A percentile compares a stretch with the other conserved stretches of the same genome.
phyloP scores from a whole-genome alignment of 2,888 invertebrate genomes.

The Deroplatys truncata region DNA sequence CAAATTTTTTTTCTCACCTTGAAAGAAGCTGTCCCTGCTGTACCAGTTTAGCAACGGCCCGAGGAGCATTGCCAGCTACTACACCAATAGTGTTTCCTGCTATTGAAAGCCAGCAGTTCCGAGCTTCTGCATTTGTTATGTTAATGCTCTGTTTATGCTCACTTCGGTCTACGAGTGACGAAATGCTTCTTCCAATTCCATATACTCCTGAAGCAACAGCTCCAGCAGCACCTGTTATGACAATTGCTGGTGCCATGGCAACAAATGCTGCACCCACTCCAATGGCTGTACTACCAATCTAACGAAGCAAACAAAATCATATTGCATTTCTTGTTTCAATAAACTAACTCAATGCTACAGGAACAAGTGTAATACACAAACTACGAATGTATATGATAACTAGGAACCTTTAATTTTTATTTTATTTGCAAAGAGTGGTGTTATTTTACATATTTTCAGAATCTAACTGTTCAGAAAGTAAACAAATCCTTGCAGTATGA shows the following conservation, averaged over 20 bases:
- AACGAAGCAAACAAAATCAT: background rate
- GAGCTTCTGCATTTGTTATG: slow-evolving; percentile 13
- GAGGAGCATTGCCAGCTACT: slow-evolving; percentile 13
- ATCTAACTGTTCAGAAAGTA: no score
- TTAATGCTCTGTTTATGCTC: slow-evolving; percentile 22
- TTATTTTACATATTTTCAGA: no score
- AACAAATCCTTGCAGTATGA: no score
- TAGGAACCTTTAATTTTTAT: no score
- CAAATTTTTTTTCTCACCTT: background rate
- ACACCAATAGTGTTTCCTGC: slow-evolving; percentile 17
- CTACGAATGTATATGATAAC: no score
- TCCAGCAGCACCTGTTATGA: background rate
- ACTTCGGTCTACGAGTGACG: slow-evolving; percentile 15
- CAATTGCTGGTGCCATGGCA: slow-evolving; percentile 10
- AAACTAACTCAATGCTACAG: no score
- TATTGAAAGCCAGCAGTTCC: slow-evolving; percentile 17
- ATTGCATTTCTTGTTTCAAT: no score
- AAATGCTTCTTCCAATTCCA: slow-evolving; percentile 2
- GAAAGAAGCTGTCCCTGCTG: slow-evolving; percentile 7
- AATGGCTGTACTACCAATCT: slow-evolving; percentile 12
- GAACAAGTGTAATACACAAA: no score
- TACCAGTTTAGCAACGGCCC: slow-evolving; percentile 4
- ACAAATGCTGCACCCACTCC: background rate
- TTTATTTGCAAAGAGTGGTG: no score
- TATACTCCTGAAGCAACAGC: slow-evolving; percentile 16